Evolutionary conservation across 2,888 invertebrate species (phyloP), one percentile per base, ranked within the genome.

Genomic region (Macaria liturata): DNA sequence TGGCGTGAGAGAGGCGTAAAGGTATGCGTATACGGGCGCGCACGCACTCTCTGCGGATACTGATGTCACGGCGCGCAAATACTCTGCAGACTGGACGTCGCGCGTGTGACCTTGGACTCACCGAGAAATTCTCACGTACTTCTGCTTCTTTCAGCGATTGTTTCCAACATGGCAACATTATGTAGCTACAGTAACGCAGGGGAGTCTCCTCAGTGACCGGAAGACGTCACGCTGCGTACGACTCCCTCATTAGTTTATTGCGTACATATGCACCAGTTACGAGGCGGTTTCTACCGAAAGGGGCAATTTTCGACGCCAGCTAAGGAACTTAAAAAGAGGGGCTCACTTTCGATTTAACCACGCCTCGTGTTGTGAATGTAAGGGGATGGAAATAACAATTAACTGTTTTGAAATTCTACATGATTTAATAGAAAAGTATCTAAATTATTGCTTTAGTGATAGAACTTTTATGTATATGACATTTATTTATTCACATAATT

Each of bases 71-170:
- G 78, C 74, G 73, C 77, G 83, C 82, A 78, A 80, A 81, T 81
- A 81, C 77, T 74, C 75, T 70, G 83, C 76, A 89, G 91, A 90
- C 90, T 84, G 83, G 80, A 74, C 82, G 90, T 83, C 90, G 89
- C 85, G 74, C 59, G 71, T 76, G 66, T 76, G 86, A 83, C 89
- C 88, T 88, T 89, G 86, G 70, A 65, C 69, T 62, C 57, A 64
- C 59, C 75, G 67, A 75, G 74, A 80, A 79, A 77, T 87, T 86
- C 86, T 84, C 84, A 86, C 84, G 83, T 65, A 52, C 68, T 65
- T 65, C 54, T 54, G 47, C 45, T 44, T 44, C 47, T 46, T 52
- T 46, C 58, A 39, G 37, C 31, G n/a, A 45, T n/a, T 8, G 43
- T 20, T 40, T 47, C 61, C 57, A 66, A 54, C 61, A 68, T 54